Evolutionary conservation across 2,888 invertebrate species (phyloP).

Genomic region (Euplexia lucipara): DNA sequence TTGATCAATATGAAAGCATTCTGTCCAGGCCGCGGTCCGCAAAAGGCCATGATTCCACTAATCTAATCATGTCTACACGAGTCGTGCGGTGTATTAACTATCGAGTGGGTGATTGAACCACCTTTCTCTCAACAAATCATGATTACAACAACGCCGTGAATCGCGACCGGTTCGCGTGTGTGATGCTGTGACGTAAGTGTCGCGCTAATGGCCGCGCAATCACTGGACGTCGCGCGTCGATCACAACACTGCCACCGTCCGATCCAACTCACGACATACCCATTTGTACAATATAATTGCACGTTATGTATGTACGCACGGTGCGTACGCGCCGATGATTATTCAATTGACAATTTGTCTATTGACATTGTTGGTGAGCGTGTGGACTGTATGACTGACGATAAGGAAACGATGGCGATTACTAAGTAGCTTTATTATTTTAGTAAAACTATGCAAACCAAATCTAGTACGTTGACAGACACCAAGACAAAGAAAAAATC

Average conservation of each 20-base stretch:
- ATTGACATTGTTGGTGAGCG: too few relatives aligned
- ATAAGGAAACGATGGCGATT: too few relatives aligned
- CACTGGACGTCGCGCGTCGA: constrained; percentile 13
- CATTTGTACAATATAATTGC: constrained; percentile 6
- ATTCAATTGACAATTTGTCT: constrained; percentile 31
- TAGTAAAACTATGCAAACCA: too few relatives aligned
- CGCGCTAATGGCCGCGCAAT: constrained; percentile 37
- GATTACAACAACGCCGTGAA: constrained; percentile 52
- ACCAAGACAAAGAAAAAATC: too few relatives aligned
- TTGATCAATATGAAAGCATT: constrained; percentile 1
- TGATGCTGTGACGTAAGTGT: constrained; percentile 58
- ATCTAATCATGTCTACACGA: constrained; percentile 37
- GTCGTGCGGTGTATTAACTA: constrained; percentile 31
- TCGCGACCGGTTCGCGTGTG: constrained; percentile 58
- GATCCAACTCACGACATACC: constrained; percentile 14
- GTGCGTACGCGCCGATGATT: constrained; percentile 32
- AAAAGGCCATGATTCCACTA: constrained; percentile 9
- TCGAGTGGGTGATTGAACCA: constrained; percentile 42
- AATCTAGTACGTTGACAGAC: too few relatives aligned
- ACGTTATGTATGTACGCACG: constrained; percentile 7
- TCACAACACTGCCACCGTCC: constrained; percentile 22
- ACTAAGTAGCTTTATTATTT: too few relatives aligned
- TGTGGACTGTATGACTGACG: too few relatives aligned
- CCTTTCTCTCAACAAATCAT: constrained; percentile 58
- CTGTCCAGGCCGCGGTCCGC: background rate